phyloP scores from a whole-genome alignment of 2,888 invertebrate species.

The Macaria liturata region DNA sequence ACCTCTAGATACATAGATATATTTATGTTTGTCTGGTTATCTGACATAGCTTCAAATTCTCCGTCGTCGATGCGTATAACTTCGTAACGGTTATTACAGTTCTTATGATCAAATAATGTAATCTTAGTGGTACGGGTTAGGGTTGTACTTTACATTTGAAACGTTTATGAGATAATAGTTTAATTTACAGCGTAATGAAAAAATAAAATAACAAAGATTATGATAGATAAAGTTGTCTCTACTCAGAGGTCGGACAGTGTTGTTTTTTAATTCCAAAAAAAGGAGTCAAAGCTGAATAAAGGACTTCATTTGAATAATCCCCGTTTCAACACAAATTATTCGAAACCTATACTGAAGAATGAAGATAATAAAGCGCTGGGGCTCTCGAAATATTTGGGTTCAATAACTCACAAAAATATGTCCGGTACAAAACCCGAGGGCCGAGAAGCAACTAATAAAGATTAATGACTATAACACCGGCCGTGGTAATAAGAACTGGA shows the following conservation, averaged over 20 bases:
- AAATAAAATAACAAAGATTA: too few relatives aligned
- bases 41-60: conserved; percentile 7
- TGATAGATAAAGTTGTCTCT: too few relatives aligned
- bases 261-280: not conserved
- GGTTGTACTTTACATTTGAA: too few relatives aligned
- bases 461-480: conserved; percentile 51
- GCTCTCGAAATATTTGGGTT: conserved; percentile 12
- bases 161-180: too few relatives aligned
- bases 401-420: conserved; percentile 27
- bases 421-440: conserved; percentile 30
- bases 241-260: too few relatives aligned
- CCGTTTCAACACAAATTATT: conserved; percentile 6
- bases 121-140: too few relatives aligned
- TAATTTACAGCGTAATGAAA: too few relatives aligned
- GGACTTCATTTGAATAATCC: conserved; percentile 11
- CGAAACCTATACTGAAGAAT: not conserved
- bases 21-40: conserved; percentile 2
- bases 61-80: too few relatives aligned
- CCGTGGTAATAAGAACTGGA: conserved; percentile 48
- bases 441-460: conserved; percentile 50
- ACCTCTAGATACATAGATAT: conserved; percentile 2
- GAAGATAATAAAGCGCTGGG: conserved; percentile 1
- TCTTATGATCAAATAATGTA: too few relatives aligned
- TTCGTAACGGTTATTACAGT: too few relatives aligned
- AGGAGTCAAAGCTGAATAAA: not conserved